Percentiles rank a stretch among this genome's conserved stretches.
phyloP scores from a whole-genome alignment of 2,113 vertebrate species.

The Perca schrenkii region DNA sequence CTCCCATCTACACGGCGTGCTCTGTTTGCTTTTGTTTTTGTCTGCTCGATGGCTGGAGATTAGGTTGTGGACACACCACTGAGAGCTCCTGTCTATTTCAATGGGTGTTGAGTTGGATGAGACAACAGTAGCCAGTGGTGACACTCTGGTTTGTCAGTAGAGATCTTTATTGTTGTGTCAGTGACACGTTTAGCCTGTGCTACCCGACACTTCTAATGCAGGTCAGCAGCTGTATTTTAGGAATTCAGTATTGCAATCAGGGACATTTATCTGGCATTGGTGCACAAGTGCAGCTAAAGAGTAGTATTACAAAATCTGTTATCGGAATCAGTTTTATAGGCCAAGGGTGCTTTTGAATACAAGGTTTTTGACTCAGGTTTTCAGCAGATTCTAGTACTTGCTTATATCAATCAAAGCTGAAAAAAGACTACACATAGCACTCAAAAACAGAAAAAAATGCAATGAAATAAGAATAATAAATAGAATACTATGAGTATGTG shows the following conservation, averaged over 20 bases:
- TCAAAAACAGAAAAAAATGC: too few relatives aligned
- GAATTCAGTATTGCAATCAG: not conserved
- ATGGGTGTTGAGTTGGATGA: slow-evolving; percentile 29
- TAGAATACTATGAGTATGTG: too few relatives aligned
- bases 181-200: not conserved
- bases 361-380: too few relatives aligned
- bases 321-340: too few relatives aligned
- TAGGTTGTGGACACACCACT: slow-evolving; percentile 53
- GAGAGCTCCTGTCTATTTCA: slow-evolving; percentile 35
- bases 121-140: slow-evolving; percentile 54
- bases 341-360: too few relatives aligned
- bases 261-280: not conserved
- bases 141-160: slow-evolving; percentile 18
- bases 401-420: too few relatives aligned
- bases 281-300: not conserved
- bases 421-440: too few relatives aligned
- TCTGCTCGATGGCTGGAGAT: slow-evolving; percentile 50
- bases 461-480: too few relatives aligned
- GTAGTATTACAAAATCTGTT: not conserved
- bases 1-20: slow-evolving; percentile 1
- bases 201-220: not conserved
- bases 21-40: slow-evolving; percentile 61
- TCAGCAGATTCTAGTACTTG: too few relatives aligned
- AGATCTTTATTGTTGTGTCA: slow-evolving; percentile 25
- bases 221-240: not conserved